Percentiles rank a stretch among this genome's conserved stretches.
These are phyloP conservation scores for Melipona beecheii DNA, from an alignment of 2,888 invertebrate species.

Conservation along the genomic window DNA sequence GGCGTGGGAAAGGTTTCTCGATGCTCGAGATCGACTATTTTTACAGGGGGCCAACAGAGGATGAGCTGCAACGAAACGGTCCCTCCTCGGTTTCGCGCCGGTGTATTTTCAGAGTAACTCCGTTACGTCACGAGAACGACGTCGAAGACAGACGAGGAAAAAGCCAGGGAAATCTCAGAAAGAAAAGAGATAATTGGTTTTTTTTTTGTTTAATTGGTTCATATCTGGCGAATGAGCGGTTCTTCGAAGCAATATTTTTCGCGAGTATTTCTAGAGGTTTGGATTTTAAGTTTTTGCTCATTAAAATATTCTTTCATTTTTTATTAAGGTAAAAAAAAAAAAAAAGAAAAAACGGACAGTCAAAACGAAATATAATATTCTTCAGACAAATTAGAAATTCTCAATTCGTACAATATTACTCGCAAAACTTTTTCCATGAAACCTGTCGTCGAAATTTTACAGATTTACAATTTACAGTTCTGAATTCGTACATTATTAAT, in stretches of 20 bases:
- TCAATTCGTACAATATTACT: too few species aligned
- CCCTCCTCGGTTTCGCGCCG: conserved; percentile 20
- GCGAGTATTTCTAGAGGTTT: too few species aligned
- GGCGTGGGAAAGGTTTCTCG: background rate
- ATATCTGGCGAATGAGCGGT: too few species aligned
- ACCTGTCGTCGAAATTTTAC: too few species aligned
- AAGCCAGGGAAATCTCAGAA: background rate
- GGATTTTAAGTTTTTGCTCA: background rate
- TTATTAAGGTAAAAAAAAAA: too few species aligned
- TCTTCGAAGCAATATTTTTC: too few species aligned
- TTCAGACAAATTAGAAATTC: too few species aligned
- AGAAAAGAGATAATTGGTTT: background rate
- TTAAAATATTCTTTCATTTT: background rate
- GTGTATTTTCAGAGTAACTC: conserved; percentile 53
- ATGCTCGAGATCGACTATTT: conserved; percentile 36
- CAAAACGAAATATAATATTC: too few species aligned
- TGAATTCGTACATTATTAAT: too few species aligned
- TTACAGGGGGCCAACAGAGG: conserved; percentile 33
- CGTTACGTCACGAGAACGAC: conserved; percentile 50
- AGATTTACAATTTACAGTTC: too few species aligned
- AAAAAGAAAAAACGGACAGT: background rate
- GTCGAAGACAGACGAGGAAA: conserved; percentile 23
- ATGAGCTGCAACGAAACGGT: conserved; percentile 20
- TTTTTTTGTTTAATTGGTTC: too few species aligned
- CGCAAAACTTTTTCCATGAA: too few species aligned